These are phyloP conservation scores for Sebastes minor DNA, from an alignment of 2,797 vertebrate genomes.

Conservation along the genomic window DNA sequence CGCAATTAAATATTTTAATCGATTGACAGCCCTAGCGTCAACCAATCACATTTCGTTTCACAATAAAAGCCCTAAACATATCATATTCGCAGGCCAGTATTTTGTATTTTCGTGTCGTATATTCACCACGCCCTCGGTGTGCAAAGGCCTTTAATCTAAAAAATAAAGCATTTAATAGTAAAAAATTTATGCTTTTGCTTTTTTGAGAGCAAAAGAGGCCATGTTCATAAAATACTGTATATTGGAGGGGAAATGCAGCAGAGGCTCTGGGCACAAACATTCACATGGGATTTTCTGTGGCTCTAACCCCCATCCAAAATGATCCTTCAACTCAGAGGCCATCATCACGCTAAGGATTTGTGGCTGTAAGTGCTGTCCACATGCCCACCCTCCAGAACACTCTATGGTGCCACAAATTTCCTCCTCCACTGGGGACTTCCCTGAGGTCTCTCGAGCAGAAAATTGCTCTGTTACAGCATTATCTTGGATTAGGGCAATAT, in stretches of 20 bases:
- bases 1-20: no score
- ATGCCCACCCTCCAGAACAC: constrained; percentile 83
- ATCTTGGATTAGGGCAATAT: constrained; percentile 87
- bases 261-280: constrained; percentile 48
- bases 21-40: no score
- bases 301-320: constrained; percentile 73
- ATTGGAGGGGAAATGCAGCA: constrained; percentile 27
- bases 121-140: no score
- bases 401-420: constrained; percentile 84
- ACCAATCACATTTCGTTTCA: no score
- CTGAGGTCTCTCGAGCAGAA: constrained; percentile 86
- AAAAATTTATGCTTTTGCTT: background rate
- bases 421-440: constrained; percentile 83
- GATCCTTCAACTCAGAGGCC: constrained; percentile 81
- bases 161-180: background rate
- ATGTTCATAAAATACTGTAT: constrained; percentile 33
- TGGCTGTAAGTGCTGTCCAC: constrained; percentile 81
- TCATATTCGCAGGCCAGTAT: no score
- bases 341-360: constrained; percentile 80
- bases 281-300: constrained; percentile 65
- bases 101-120: no score
- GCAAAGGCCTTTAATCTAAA: background rate
- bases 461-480: constrained; percentile 87
- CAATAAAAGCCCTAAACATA: no score
- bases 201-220: constrained; percentile 20